These are phyloP conservation scores for Trichopoda pennipes DNA, from an alignment of 2,888 invertebrate species.

Conservation along the genomic window DNA sequence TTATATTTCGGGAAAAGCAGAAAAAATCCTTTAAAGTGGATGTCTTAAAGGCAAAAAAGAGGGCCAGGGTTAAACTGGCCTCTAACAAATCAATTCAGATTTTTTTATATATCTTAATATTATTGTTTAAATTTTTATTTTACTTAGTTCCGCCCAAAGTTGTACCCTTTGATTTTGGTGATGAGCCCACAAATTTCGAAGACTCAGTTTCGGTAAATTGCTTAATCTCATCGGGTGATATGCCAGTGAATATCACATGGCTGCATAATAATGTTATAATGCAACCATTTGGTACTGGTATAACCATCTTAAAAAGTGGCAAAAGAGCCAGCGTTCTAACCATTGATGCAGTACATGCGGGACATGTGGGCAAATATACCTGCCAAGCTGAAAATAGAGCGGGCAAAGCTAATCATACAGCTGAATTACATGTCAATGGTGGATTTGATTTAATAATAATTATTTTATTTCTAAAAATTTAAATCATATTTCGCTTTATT, in stretches of 20 bases:
- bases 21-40: too few species aligned
- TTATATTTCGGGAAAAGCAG: too few species aligned
- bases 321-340: conserved; percentile 84
- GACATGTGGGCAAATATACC: conserved; percentile 88
- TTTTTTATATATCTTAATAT: too few species aligned
- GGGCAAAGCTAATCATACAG: conserved; percentile 83
- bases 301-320: conserved; percentile 83
- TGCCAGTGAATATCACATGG: conserved; percentile 87
- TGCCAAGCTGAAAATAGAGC: conserved; percentile 85
- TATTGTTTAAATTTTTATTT: background rate
- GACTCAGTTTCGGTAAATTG: conserved; percentile 87
- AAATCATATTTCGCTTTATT: conserved; percentile 19
- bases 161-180: conserved; percentile 88
- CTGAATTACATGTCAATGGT: conserved; percentile 85
- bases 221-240: conserved; percentile 86
- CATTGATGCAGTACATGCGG: conserved; percentile 85
- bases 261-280: conserved; percentile 82
- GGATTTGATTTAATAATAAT: background rate
- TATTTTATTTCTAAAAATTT: conserved; percentile 3
- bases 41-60: too few species aligned
- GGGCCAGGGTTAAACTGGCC: too few species aligned
- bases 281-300: conserved; percentile 79
- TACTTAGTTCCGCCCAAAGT: conserved; percentile 88
- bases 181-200: conserved; percentile 86
- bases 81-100: too few species aligned